Base-by-base conservation (phyloP, 2,113 vertebrate genomes). In the Ascaphus truei region DNA sequence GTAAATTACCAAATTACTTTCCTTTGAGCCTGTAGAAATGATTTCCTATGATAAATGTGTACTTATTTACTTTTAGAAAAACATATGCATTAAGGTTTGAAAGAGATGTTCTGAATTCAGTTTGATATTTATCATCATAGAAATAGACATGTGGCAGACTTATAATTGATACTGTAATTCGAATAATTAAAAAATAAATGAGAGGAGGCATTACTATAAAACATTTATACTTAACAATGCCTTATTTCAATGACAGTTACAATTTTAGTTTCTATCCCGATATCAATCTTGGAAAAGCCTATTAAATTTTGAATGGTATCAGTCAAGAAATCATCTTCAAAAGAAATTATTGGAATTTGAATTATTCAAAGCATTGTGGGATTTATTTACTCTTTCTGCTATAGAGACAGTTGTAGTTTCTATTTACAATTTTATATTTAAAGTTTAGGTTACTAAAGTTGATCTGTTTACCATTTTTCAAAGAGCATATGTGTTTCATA, bases 391-490 rank as follows among this genome's bases (percentile, higher is more conserved):
- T 41, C 25, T 11, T 33, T 22, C 37, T 27, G 15, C 18, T 31
- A 12, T 2, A 52, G 13, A 20, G 4, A n/a, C n/a, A n/a, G n/a
- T n/a, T 8, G 48, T 16, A 31, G 16, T n/a, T n/a, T n/a, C n/a
- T n/a, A n/a, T n/a, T n/a, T n/a, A 66, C 50, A 66, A 29, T 66
- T 55, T 55, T 66, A 55, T 55, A 66, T 66, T 66, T 66, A 66
- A 66, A 66, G 50, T 66, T 65, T 55, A 56, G 36, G 34, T 66
- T 66, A 55, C 34, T 20, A 43, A 37, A 53, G 63, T 55, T 43
- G 50, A 66, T 55, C 55, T 66, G 63, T 56, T 66, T 43, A 66
- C 37, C 18, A n/a, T 34, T 16, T 16, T 55, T 25, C 16, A 30
- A 31, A 23, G n/a, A 26, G 63, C n/a, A n/a, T n/a, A n/a, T n/a